Evolutionary conservation across 1,140 invertebrate species (phyloP).

Genomic region (Drosophila oshimai): DNA sequence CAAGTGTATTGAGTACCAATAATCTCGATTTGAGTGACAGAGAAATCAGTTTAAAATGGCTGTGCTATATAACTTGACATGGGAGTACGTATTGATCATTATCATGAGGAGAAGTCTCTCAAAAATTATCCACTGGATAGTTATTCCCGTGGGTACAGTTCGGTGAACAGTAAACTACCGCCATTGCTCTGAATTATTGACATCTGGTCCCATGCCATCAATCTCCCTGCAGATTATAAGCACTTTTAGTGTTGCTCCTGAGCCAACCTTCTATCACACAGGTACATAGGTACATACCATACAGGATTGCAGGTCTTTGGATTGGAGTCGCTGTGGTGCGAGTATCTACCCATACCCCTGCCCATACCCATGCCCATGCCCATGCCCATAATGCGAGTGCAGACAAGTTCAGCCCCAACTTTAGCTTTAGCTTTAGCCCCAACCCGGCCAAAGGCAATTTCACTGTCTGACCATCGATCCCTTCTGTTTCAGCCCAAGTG

Average conservation of each 20-base stretch:
- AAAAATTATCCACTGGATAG: neutral
- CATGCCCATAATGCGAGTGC: constrained; percentile 22
- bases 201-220: constrained; percentile 69
- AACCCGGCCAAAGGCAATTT: constrained; percentile 69
- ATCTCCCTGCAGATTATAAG: constrained; percentile 66
- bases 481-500: constrained; percentile 55
- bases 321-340: constrained; percentile 9
- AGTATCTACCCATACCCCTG: too few relatives aligned
- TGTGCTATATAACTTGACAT: too few relatives aligned
- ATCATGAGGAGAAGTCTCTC: too few relatives aligned
- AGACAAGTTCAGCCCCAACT: constrained; percentile 20
- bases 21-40: too few relatives aligned
- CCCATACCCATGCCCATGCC: too few relatives aligned
- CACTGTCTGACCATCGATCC: constrained; percentile 72
- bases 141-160: neutral
- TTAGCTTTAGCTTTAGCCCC: too few relatives aligned
- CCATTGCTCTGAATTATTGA: constrained; percentile 71
- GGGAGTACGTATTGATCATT: too few relatives aligned
- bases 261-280: constrained; percentile 42
- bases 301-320: too few relatives aligned
- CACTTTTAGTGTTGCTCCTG: constrained; percentile 34
- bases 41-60: too few relatives aligned
- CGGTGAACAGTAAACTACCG: constrained; percentile 29
- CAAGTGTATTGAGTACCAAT: too few relatives aligned
- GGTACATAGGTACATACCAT: too few relatives aligned